phyloP scores from a whole-genome alignment of 2,113 vertebrate genomes.

The Bambusicola thoracicus region DNA sequence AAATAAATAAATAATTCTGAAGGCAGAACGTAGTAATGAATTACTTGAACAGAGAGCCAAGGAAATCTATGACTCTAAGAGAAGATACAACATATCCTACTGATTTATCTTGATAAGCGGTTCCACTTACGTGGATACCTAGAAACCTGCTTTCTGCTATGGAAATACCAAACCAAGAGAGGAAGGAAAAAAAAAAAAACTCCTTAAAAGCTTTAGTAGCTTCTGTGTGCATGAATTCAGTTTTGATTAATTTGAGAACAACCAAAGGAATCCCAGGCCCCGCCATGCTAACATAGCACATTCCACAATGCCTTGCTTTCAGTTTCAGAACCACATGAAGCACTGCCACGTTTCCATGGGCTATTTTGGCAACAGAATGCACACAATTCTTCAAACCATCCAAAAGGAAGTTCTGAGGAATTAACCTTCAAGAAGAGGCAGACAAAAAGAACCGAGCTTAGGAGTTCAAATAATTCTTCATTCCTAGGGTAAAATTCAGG shows the following conservation, averaged over 20 bases:
- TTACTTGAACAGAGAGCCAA: background rate
- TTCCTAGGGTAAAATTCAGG: background rate
- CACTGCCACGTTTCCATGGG: constrained; percentile 40
- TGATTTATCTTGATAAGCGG: background rate
- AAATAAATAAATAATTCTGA: background rate
- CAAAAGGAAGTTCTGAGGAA: background rate
- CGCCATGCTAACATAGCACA: background rate
- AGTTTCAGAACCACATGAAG: constrained; percentile 10
- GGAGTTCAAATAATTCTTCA: background rate
- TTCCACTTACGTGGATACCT: background rate
- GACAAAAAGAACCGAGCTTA: background rate
- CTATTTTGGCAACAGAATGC: background rate
- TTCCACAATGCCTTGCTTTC: background rate
- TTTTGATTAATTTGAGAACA: background rate
- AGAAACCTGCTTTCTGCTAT: background rate
- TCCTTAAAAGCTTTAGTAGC: background rate
- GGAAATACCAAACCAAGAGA: background rate
- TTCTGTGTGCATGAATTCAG: background rate
- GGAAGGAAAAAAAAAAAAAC: rapidly evolving
- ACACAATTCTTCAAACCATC: background rate
- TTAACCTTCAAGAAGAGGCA: background rate
- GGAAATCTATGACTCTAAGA: background rate
- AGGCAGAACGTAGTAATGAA: background rate
- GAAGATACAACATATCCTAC: background rate
- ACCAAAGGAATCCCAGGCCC: background rate